A percentile compares a stretch with the other conserved stretches of the same genome.
Evolutionary conservation across 2,797 vertebrate species (phyloP).

Genomic region (Microcaecilia unicolor): DNA sequence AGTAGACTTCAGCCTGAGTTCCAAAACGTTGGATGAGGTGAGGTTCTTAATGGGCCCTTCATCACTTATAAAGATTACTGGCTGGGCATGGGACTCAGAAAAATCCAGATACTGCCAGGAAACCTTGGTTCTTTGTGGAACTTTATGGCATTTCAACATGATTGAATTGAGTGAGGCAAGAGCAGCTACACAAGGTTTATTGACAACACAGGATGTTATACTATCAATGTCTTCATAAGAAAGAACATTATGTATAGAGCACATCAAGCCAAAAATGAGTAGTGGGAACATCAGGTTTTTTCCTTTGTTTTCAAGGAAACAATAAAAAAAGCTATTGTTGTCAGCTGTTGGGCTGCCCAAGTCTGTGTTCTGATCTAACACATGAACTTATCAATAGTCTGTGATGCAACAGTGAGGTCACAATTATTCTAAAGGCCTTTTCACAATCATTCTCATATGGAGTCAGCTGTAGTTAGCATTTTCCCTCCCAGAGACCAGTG

Average conservation of each 20-base stretch:
- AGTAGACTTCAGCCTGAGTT: background rate
- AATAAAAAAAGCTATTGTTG: no score
- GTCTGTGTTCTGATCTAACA: background rate
- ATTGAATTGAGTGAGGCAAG: constrained; percentile 11
- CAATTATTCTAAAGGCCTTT: no score
- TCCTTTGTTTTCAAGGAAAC: no score
- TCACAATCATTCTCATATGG: no score
- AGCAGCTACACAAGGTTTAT: constrained; percentile 8
- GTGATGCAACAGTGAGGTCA: no score
- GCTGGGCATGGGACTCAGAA: background rate
- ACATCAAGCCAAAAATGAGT: background rate
- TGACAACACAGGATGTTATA: background rate
- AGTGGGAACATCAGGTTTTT: no score
- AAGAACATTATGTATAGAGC: background rate
- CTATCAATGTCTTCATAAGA: background rate
- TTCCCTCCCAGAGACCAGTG: no score
- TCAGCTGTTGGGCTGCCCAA: background rate
- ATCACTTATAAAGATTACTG: background rate
- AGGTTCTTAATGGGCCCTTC: background rate
- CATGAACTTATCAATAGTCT: no score
- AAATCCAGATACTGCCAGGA: constrained; percentile 12
- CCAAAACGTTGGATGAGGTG: background rate
- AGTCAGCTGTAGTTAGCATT: no score
- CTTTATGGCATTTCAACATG: constrained; percentile 5
- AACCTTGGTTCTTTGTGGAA: background rate